Conservation (phyloP, 1,140 invertebrate genomes). For the Zaprionus capensis region DNA sequence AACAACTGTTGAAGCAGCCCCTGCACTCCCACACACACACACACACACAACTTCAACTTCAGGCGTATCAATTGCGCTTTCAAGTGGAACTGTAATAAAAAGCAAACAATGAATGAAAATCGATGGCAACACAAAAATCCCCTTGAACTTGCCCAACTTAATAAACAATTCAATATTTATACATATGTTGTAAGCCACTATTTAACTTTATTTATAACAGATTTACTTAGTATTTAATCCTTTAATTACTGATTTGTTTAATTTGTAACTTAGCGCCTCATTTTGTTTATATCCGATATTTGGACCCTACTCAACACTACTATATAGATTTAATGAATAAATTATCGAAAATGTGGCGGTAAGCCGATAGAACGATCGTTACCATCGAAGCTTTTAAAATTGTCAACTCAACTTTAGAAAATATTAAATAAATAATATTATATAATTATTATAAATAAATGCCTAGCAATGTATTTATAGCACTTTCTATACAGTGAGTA, state of each 20-base stretch:
- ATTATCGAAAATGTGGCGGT: no score
- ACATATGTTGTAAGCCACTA: not conserved
- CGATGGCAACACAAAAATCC: not conserved
- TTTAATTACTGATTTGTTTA: not conserved
- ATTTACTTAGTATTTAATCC: not conserved
- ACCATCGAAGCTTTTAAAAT: no score
- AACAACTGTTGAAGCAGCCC: slow-evolving; percentile 34
- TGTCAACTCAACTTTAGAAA: no score
- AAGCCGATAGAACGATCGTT: no score
- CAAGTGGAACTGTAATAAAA: not conserved
- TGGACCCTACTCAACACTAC: no score
- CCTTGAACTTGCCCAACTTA: not conserved
- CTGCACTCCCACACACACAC: not conserved
- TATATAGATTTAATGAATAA: no score
- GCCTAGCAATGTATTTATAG: no score
- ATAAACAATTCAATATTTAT: not conserved
- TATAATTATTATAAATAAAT: no score
- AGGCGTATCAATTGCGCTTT: slow-evolving; percentile 30
- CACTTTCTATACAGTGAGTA: no score
- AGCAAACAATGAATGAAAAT: not conserved
- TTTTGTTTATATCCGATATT: no score
- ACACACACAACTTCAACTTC: not conserved
- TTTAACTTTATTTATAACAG: not conserved
- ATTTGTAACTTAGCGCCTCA: not conserved
- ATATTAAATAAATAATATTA: no score